Percentiles rank a stretch among this genome's conserved stretches.
These are phyloP conservation scores for Apteryx owenii DNA, from an alignment of 2,113 vertebrate genomes.

Conservation along the genomic window DNA sequence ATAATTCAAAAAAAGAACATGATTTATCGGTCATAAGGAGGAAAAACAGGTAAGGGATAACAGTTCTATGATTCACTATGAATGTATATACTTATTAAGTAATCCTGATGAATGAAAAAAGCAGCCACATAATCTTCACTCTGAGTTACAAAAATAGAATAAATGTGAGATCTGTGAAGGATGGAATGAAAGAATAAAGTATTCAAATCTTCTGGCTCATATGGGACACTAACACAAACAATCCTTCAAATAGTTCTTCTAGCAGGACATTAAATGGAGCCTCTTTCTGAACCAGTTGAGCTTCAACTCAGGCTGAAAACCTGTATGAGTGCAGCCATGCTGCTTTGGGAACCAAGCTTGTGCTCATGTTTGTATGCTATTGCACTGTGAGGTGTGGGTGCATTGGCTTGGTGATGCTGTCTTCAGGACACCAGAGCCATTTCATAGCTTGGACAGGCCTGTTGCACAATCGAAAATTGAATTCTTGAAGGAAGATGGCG, in stretches of 20 bases:
- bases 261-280: not conserved
- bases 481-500: not conserved
- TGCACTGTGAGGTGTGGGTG: too few relatives aligned
- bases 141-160: not conserved
- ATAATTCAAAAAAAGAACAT: not conserved
- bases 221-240: not conserved
- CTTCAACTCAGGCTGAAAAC: not conserved
- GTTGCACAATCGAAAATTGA: not conserved
- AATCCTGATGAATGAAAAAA: not conserved
- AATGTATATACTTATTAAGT: not conserved
- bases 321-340: accelerated
- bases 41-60: not conserved
- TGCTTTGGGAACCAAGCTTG: not conserved
- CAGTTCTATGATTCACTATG: not conserved
- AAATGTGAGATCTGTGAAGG: not conserved
- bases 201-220: not conserved
- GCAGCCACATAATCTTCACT: not conserved
- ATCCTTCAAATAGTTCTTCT: not conserved
- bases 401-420: not conserved
- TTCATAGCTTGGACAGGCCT: not conserved
- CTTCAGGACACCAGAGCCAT: not conserved
- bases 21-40: not conserved
- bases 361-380: not conserved
- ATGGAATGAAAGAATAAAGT: not conserved
- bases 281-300: not conserved